Conservation (phyloP, 2,888 invertebrate species). For the Lasioglossum marginatum region DNA sequence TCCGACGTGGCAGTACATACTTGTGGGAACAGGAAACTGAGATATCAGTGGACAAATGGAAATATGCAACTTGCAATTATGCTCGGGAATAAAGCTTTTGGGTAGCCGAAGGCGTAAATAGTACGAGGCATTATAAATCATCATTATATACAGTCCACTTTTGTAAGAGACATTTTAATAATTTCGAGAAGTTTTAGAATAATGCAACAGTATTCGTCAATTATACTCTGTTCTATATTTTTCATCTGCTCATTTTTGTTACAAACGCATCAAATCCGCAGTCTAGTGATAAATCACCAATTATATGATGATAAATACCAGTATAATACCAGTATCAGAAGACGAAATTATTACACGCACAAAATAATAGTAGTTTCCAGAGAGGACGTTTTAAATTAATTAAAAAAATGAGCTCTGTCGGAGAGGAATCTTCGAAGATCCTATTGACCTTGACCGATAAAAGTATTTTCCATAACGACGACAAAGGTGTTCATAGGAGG, state of each 20-base stretch:
- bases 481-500: conserved; percentile 33
- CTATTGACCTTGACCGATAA: conserved; percentile 11
- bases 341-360: no score
- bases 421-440: not conserved
- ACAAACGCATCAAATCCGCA: no score
- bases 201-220: no score
- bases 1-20: conserved; percentile 3
- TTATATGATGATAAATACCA: no score
- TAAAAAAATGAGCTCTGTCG: not conserved
- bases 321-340: no score
- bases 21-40: not conserved
- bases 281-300: no score
- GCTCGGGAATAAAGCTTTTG: not conserved
- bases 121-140: not conserved
- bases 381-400: not conserved
- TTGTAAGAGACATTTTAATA: no score
- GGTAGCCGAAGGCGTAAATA: not conserved
- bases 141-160: not conserved
- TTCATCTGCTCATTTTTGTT: no score
- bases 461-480: conserved; percentile 4
- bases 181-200: no score
- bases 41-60: not conserved
- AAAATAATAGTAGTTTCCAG: no score
- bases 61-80: not conserved
- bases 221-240: no score